A percentile compares a stretch with the other conserved stretches of the same genome.
phyloP scores from a whole-genome alignment of 2,113 vertebrate genomes.

The Nymphicus hollandicus region DNA sequence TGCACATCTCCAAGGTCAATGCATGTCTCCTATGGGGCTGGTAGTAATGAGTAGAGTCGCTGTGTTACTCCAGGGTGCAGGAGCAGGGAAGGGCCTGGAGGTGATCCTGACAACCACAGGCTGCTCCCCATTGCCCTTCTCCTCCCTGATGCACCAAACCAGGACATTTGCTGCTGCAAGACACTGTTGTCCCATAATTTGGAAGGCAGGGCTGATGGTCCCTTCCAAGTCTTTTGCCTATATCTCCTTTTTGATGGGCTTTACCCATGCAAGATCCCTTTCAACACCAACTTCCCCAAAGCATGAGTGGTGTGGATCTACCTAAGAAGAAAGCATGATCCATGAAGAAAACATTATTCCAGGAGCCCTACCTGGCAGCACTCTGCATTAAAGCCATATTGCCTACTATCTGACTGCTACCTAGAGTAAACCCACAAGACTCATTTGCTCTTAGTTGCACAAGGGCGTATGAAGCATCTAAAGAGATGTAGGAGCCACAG shows the following conservation, averaged over 20 bases:
- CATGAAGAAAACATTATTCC: too few species aligned
- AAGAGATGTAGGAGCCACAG: not conserved
- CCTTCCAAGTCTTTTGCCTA: not conserved
- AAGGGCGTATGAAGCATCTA: not conserved
- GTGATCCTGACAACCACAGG: not conserved
- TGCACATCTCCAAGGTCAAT: not conserved
- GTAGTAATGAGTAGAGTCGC: rapidly evolving
- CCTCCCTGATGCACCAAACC: not conserved
- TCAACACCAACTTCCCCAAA: not conserved
- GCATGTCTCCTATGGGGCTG: not conserved
- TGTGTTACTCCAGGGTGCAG: not conserved
- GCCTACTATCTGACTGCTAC: not conserved
- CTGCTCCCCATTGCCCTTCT: not conserved
- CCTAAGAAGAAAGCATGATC: rapidly evolving
- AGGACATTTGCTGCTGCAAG: not conserved
- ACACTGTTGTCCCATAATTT: not conserved
- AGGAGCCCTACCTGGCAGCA: too few species aligned
- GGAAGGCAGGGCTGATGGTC: not conserved
- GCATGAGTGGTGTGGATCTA: too few species aligned
- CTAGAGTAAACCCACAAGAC: not conserved
- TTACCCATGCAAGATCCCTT: not conserved
- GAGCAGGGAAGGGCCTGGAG: not conserved
- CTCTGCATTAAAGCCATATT: not conserved
- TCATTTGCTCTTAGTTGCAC: not conserved
- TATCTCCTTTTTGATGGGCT: not conserved